Evolutionary conservation across 2,888 invertebrate genomes (phyloP), one percentile per base, ranked within the genome.

Genomic region (Troilus luridus): DNA sequence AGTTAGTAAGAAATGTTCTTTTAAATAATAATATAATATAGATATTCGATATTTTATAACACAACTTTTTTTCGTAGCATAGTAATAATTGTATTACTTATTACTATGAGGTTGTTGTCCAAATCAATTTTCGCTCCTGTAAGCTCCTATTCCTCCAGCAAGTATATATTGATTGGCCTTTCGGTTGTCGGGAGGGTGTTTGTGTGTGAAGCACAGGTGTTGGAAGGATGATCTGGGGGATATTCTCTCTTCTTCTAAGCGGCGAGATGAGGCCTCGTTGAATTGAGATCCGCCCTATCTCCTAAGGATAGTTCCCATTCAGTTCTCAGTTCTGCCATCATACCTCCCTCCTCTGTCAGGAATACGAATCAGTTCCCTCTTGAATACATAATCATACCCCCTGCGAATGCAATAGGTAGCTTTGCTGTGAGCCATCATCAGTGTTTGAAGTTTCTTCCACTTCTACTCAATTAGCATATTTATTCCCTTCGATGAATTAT

Each of bases 321-420:
- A 67, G 67, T 67, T 67, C 67, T 77, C 72, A 77, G 72, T 77
- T 77, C 72, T 77, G 41, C 72, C 72, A 17, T 77, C 72, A 77
- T 77, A 77, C 41, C 72, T 77, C 41, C 17, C 8, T 17, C 1
- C 17, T 41, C 41, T n/a, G 85, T 56, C 56, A 58, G 56, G 85
- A 85, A 85, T 85, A 85, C 85, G 12, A 56, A 85, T 56, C 85
- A 85, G 56, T 21, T 41, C 85, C 9, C 56, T 58, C 10, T 19
- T 85, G 85, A 85, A 85, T 85, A 85, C 56, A 12, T 85, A 85
- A 85, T 85, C 85, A 85, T 11, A 9, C 85, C 1, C 56, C 56
- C 17, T 54, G 21, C 19, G 56, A 58, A 85, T 85, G 56, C 85
- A 72, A 72, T 41, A 67, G 67, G 24, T 67, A 27, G 72, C 72